Evolutionary conservation across 2,113 vertebrate species (phyloP), one percentile per base, ranked within the genome.

Genomic region (Gallinago paraguaiae): DNA sequence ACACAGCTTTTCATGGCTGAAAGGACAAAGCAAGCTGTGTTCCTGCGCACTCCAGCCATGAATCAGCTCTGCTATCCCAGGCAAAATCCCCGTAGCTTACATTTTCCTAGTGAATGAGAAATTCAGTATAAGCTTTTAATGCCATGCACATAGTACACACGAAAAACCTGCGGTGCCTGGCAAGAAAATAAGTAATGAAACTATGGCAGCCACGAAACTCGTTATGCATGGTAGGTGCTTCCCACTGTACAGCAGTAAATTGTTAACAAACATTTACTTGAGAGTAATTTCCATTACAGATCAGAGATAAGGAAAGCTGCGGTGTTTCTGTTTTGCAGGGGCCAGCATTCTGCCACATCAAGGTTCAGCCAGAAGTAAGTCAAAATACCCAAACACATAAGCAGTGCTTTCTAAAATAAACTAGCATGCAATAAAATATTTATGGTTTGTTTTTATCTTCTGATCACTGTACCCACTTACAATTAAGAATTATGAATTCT

Each of bases 391-490:
- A 37, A 79, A 31, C 39, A 67, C 6, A 3, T 41, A 77, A 70
- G 46, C 48, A 43, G 18, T 5, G 61, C 68, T 87, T 60, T 27
- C 48, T 43, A 61, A 93, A 28, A 75, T 17, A 48, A 91, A 74
- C n/a, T n/a, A 51, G 41, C 28, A 57, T 11, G 24, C 43, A 82
- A 86, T 63, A 64, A 86, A 89, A 79, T 51, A 94, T 46, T 64
- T 76, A 92, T 85, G 86, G 69, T 95, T 95, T 94, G 85, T 19
- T 87, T 94, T 96, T 97, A 96, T 84, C 91, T 80, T 83, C 94
- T 93, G 95, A 96, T 93, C 95, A 82, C 86, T 94, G 88, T 84
- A 68, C 70, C 94, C 92, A 92, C 93, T 94, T 95, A 93, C 75
- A 54, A 88, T 94, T 95, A 95, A 94, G 92, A 93, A 86, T 84